Conservation (phyloP, 1,140 invertebrate genomes). For the Panonychus citri region DNA sequence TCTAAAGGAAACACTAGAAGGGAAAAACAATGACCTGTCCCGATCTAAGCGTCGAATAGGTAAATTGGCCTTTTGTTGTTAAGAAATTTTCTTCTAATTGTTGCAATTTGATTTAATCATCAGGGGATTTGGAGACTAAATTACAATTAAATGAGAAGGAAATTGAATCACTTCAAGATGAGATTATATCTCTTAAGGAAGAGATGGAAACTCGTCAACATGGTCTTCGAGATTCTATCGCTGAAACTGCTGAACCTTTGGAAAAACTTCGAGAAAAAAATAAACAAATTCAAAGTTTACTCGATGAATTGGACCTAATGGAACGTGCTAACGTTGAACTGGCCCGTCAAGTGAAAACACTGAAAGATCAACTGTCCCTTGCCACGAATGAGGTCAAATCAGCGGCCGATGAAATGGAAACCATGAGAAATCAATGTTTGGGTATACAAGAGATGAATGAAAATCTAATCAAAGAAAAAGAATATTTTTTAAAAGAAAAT, state of each 20-base stretch:
- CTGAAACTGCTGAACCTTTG: neutral
- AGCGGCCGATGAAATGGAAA: neutral
- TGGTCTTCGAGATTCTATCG: neutral
- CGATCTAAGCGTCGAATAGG: neutral
- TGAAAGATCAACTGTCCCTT: conserved; percentile 6
- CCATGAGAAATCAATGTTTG: neutral
- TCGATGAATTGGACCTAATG: conserved; percentile 4
- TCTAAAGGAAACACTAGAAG: neutral
- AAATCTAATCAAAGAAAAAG: conserved; percentile 1
- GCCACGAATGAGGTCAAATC: neutral
- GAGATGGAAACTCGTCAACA: conserved; percentile 1
- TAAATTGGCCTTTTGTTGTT: neutral
- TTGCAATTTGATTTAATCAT: too few species aligned
- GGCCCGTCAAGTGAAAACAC: conserved; percentile 8
- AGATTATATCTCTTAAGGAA: conserved; percentile 3
- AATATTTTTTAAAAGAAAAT: neutral
- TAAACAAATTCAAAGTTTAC: conserved; percentile 7
- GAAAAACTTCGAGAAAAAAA: conserved; percentile 7
- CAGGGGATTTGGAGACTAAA: neutral
- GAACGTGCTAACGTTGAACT: conserved; percentile 7
- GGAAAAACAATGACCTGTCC: neutral
- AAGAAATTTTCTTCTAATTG: too few species aligned
- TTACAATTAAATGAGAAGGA: neutral
- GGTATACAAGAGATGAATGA: conserved; percentile 6
- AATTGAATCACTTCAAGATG: neutral